Percentiles rank a stretch among this genome's conserved stretches.
Conservation (phyloP, 2,888 invertebrate genomes). For the Plagodis dolabraria region DNA sequence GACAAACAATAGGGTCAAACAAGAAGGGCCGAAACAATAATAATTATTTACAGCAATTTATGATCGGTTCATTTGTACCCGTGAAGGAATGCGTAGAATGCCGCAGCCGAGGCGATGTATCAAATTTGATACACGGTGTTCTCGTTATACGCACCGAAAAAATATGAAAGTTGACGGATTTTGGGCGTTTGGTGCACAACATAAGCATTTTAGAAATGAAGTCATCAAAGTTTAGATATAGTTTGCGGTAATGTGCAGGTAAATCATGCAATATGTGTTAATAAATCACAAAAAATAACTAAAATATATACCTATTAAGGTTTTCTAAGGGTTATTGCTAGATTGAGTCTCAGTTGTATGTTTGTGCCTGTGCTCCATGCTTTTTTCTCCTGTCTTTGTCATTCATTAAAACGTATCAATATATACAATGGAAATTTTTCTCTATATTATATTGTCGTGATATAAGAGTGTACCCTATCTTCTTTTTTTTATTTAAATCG, state of each 20-base stretch:
- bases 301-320: no score
- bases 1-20: no score
- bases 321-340: no score
- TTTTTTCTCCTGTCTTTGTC: no score
- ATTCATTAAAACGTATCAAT: no score
- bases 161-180: slow-evolving; percentile 59
- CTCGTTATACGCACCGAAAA: slow-evolving; percentile 64
- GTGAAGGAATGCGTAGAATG: slow-evolving; percentile 59
- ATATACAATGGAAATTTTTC: no score
- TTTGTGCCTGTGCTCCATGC: neutral
- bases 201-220: slow-evolving; percentile 10
- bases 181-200: slow-evolving; percentile 44
- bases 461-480: no score
- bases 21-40: no score
- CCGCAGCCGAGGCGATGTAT: slow-evolving; percentile 50
- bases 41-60: slow-evolving; percentile 53
- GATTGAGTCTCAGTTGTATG: no score
- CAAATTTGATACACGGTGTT: slow-evolving; percentile 67
- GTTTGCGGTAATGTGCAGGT: neutral
- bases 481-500: no score
- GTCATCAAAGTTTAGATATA: no score
- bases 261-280: neutral
- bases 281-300: neutral
- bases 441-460: no score
- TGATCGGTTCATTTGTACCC: slow-evolving; percentile 60